A percentile compares a stretch with the other conserved stretches of the same genome.
phyloP scores from a whole-genome alignment of 2,797 vertebrate species.

The Cossypha dichroa region DNA sequence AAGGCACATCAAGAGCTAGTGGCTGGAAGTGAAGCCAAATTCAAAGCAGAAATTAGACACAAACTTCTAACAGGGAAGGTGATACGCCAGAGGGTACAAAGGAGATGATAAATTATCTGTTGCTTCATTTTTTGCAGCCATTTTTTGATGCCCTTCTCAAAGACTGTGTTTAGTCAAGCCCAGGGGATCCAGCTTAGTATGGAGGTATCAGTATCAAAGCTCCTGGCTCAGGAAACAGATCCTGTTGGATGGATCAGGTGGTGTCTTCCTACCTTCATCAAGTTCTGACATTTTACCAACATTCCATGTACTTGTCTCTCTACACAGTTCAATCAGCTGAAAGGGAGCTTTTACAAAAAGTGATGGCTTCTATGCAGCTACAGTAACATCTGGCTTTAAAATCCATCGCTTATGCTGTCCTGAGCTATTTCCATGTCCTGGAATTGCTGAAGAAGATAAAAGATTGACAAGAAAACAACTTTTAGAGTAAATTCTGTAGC shows the following conservation, averaged over 20 bases:
- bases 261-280: neutral
- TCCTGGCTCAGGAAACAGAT: neutral
- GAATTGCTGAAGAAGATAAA: neutral
- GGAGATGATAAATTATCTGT: neutral
- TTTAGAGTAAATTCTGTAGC: neutral
- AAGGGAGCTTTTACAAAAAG: neutral
- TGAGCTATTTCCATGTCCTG: neutral
- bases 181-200: neutral
- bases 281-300: neutral
- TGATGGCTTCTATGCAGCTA: neutral
- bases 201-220: neutral
- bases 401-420: neutral
- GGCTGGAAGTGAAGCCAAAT: constrained; percentile 3
- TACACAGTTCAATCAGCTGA: neutral
- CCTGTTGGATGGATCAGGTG: rapidly evolving
- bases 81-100: neutral
- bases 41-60: neutral
- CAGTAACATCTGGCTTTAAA: neutral
- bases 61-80: neutral
- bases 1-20: constrained; percentile 25
- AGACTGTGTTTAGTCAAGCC: neutral
- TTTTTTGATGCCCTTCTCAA: neutral
- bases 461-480: neutral
- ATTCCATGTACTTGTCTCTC: neutral
- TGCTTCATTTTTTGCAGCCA: neutral